These are phyloP conservation scores for Meriones unguiculatus DNA, from an alignment of 2,113 vertebrate species.

Conservation along the genomic window DNA sequence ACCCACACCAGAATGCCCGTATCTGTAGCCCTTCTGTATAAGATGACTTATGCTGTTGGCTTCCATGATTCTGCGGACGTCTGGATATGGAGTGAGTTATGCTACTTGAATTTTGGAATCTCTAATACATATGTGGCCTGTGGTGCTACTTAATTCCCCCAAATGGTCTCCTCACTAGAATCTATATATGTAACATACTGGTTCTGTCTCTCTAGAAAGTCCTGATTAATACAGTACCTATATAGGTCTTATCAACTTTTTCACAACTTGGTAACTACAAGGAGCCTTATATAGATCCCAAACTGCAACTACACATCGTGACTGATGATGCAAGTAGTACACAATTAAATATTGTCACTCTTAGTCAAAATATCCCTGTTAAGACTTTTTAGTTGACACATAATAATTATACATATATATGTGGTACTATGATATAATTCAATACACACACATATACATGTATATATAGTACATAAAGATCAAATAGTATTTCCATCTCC, in stretches of 20 bases:
- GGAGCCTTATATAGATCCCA: neutral
- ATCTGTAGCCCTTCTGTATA: neutral
- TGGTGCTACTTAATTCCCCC: neutral
- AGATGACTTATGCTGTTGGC: neutral
- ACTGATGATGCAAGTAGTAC: neutral
- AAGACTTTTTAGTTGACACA: neutral
- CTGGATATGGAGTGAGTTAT: neutral
- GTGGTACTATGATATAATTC: neutral
- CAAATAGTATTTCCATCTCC: neutral
- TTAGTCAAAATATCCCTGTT: neutral
- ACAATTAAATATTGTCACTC: slow-evolving; percentile 33
- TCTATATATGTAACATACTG: neutral
- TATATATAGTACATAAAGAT: neutral
- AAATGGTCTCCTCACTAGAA: neutral
- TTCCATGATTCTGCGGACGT: neutral
- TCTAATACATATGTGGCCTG: neutral
- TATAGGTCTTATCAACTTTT: neutral
- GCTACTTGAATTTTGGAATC: neutral
- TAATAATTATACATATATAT: neutral
- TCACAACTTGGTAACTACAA: neutral
- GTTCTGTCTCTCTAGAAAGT: neutral
- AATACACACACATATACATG: neutral
- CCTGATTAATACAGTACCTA: neutral
- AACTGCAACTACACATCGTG: neutral
- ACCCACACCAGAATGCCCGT: neutral